A percentile compares a stretch with the other conserved stretches of the same genome.
phyloP scores from a whole-genome alignment of 2,888 invertebrate genomes.

The Pecten maximus region DNA sequence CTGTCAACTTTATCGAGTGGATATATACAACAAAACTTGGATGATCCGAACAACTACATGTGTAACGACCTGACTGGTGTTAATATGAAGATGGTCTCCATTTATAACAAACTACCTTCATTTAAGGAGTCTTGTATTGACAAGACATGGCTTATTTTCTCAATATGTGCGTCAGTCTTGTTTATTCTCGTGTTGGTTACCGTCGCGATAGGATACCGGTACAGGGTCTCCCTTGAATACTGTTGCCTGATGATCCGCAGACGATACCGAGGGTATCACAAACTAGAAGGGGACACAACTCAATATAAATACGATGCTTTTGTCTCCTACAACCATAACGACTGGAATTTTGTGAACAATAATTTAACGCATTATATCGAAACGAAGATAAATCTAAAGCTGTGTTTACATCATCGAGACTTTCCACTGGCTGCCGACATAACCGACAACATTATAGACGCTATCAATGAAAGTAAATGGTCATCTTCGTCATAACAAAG shows the following conservation, averaged over 20 bases:
- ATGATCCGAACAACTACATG: not conserved
- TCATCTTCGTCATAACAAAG: constrained; percentile 20
- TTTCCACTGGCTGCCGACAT: not conserved
- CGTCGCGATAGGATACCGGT: not conserved
- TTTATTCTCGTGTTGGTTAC: constrained; percentile 5
- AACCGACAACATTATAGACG: constrained; percentile 24
- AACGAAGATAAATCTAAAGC: not conserved
- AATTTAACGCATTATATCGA: not conserved
- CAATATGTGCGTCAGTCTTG: not conserved
- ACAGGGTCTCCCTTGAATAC: not conserved
- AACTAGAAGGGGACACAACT: not conserved
- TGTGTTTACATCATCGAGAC: constrained; percentile 8
- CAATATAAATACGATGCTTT: constrained; percentile 38
- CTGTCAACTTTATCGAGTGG: constrained; percentile 1
- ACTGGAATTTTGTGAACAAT: not conserved
- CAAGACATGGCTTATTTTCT: not conserved
- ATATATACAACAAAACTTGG: not conserved
- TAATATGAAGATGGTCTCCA: not conserved
- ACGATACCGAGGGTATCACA: not conserved
- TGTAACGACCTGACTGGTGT: not conserved
- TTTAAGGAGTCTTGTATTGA: not conserved
- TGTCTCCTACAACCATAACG: not conserved
- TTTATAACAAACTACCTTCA: not conserved
- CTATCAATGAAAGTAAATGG: not conserved
- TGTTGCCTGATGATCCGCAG: not conserved